phyloP scores from a whole-genome alignment of 2,888 invertebrate genomes.

The Pedicia rivosa region DNA sequence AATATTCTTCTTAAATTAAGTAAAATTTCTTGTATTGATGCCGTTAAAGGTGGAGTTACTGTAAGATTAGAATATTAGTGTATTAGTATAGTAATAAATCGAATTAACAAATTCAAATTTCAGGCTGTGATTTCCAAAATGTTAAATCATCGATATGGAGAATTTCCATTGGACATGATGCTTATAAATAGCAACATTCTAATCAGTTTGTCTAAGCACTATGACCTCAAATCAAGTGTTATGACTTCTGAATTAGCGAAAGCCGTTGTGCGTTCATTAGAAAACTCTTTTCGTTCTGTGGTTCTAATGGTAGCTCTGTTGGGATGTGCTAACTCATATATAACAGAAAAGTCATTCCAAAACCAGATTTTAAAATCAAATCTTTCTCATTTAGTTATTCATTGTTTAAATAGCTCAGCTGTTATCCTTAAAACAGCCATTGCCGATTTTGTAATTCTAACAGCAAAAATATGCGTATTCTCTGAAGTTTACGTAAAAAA shows the following conservation, averaged over 20 bases:
- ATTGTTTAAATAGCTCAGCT: slow-evolving; percentile 20
- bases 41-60: not conserved
- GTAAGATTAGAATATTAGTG: not conserved
- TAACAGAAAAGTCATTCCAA: slow-evolving; percentile 18
- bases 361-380: slow-evolving; percentile 13
- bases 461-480: slow-evolving; percentile 19
- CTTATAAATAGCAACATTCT: slow-evolving; percentile 6
- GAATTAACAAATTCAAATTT: no score
- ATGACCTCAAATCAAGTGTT: slow-evolving; percentile 4
- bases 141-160: slow-evolving; percentile 6
- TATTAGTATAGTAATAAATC: no score
- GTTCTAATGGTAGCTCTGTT: slow-evolving; percentile 8
- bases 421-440: slow-evolving; percentile 21
- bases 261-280: slow-evolving; percentile 4
- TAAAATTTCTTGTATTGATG: not conserved
- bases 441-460: slow-evolving; percentile 24
- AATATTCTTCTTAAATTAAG: not conserved
- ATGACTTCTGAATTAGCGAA: slow-evolving; percentile 5
- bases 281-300: slow-evolving; percentile 4
- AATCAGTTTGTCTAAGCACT: slow-evolving; percentile 7
- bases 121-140: not conserved
- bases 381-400: slow-evolving; percentile 19
- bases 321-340: slow-evolving; percentile 9
- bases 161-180: slow-evolving; percentile 7
- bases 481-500: slow-evolving; percentile 19